Evolutionary conservation across 35 echinoderm and acorn worm species (phyloP).

Genomic region (Eucidaris tribuloides): DNA sequence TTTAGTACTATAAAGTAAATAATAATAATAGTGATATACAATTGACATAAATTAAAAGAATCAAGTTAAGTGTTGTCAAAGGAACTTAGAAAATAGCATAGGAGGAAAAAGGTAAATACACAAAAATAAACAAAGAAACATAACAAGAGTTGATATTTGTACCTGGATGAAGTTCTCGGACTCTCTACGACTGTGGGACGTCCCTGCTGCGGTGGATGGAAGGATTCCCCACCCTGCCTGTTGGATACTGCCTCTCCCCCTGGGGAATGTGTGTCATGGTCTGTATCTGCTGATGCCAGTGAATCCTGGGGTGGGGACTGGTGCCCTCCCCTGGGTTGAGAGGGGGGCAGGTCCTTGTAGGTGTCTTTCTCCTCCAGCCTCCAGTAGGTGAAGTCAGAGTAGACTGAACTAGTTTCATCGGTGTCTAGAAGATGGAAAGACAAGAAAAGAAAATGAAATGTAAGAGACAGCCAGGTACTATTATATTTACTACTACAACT

Average conservation of each 20-base stretch:
- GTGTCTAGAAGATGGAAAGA: not conserved
- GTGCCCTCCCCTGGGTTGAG: slow-evolving; percentile 12
- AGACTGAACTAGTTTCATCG: slow-evolving; percentile 47
- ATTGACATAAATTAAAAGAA: no score
- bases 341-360: slow-evolving; percentile 46
- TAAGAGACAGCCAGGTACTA: not conserved
- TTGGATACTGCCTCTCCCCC: not conserved
- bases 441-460: no score
- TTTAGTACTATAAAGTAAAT: no score
- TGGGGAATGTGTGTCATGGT: not conserved
- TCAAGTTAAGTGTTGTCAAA: no score
- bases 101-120: no score
- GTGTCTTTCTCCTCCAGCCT: slow-evolving; percentile 53
- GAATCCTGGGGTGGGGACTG: slow-evolving; percentile 6
- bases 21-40: no score
- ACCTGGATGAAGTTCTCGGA: not conserved
- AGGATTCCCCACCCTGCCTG: not conserved
- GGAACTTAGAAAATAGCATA: no score
- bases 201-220: not conserved
- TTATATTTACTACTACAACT: not conserved
- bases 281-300: not conserved
- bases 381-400: slow-evolving; percentile 67
- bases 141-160: no score
- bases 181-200: not conserved
- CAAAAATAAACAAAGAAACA: no score